A percentile compares a stretch with the other conserved stretches of the same genome.
Conservation (phyloP, 2,113 vertebrate species). For the Pogonocichla stellata region DNA sequence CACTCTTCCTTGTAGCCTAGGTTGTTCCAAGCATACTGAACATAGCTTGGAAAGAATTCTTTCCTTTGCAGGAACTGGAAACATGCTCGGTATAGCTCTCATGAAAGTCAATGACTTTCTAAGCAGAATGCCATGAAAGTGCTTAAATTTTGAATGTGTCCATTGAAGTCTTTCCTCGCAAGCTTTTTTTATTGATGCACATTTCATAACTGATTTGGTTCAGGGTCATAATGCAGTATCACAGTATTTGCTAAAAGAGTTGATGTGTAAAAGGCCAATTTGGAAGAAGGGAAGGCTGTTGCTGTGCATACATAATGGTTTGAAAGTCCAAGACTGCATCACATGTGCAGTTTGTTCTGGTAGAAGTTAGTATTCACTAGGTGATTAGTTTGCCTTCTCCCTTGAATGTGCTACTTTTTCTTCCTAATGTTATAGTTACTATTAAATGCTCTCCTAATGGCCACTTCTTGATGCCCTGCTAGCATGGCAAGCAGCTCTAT, state of each 20-base stretch:
- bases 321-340: not conserved
- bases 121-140: not conserved
- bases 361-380: not conserved
- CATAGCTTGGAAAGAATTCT: not conserved
- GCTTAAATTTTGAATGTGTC: constrained; percentile 4
- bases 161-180: not conserved
- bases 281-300: not conserved
- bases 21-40: not conserved
- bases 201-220: not conserved
- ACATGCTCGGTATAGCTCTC: not conserved
- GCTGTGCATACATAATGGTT: not conserved
- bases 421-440: not conserved
- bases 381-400: not conserved
- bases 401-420: not conserved
- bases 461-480: not conserved
- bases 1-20: not conserved
- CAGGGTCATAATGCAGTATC: not conserved
- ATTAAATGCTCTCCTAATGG: not conserved
- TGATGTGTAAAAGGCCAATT: not conserved
- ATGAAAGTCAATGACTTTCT: not conserved
- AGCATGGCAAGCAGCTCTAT: not conserved
- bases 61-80: not conserved
- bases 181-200: not conserved
- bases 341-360: not conserved
- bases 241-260: not conserved